Base-by-base conservation (phyloP, 2,797 vertebrate species). In the Garrulus glandarius region DNA sequence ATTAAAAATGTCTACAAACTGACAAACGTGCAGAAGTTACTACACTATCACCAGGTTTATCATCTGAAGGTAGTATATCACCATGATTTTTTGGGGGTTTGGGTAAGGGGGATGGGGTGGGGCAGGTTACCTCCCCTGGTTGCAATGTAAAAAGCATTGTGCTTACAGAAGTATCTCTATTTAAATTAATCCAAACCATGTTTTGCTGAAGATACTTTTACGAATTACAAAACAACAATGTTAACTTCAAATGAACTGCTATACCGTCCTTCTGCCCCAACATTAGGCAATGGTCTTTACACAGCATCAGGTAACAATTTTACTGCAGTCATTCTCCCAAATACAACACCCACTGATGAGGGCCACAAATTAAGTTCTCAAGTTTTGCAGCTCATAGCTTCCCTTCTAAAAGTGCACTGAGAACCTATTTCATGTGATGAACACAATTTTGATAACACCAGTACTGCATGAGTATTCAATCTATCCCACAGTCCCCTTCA, bases 321-420 rank as follows among this genome's bases (percentile, higher is more conserved):
- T 29, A 60, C 32, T 37, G 41, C 18, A 68, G 47, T 34, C 37
- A 12, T 53, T 81, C 41, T 36, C 39, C 11, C 30, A 60, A 52
- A 29, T 49, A n/a, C 0, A 1, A 64, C 24, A 70, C 1, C 27
- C 47, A 74, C 8, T 13, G 60, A 53, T 0, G 1, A 75, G 29
- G 15, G 46, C 47, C 23, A 44, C 30, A 49, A 87, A 69, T 1
- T 9, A 55, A 80, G 41, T 69, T 67, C 70, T 59, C 9, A 26
- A 52, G 36, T 74, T 74, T 6, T 70, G 41, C 63, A 70, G 23
- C 41, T 84, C 29, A 53, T 4, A 39, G 29, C 36, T 88, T 47
- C 53, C 56, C 34, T 65, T 56, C 46, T 21, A 29, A 78, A 77
- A 87, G 53, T 39, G 10, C 50, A 78, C 0, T 75, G 60, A 84